A percentile compares a stretch with the other conserved stretches of the same genome.
Conservation (phyloP, 1,140 invertebrate genomes). For the Melitaea cinxia region DNA sequence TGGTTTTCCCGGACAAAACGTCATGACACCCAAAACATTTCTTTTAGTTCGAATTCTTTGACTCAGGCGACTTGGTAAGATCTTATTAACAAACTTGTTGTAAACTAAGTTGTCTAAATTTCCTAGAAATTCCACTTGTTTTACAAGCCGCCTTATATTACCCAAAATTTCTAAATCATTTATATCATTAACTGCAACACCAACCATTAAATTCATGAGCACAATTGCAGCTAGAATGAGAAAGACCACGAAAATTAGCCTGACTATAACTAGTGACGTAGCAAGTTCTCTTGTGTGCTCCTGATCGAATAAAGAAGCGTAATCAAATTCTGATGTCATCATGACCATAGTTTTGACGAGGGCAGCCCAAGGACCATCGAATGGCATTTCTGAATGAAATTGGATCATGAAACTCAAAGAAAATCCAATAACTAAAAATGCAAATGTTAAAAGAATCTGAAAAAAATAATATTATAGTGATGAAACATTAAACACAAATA, state of each 20-base stretch:
- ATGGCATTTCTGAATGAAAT: constrained; percentile 71
- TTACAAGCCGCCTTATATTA: constrained; percentile 72
- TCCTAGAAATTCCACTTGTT: constrained; percentile 77
- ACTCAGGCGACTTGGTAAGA: constrained; percentile 56
- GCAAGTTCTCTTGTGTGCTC: constrained; percentile 57
- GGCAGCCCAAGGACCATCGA: constrained; percentile 73
- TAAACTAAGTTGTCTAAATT: constrained; percentile 71
- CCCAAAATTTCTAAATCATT: constrained; percentile 82
- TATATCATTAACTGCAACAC: constrained; percentile 85
- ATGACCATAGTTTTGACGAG: constrained; percentile 82
- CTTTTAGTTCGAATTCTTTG: constrained; percentile 57
- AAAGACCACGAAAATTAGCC: constrained; percentile 83
- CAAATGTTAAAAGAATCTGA: constrained; percentile 77
- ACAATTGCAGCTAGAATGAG: constrained; percentile 85
- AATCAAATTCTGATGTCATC: constrained; percentile 84
- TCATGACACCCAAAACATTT: constrained; percentile 51
- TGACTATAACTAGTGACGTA: constrained; percentile 63
- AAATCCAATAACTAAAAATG: constrained; percentile 81
- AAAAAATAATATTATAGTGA: constrained; percentile 40
- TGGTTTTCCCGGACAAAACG: constrained; percentile 59
- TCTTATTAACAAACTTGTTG: constrained; percentile 56
- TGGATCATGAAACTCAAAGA: constrained; percentile 82
- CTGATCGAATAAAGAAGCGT: constrained; percentile 68
- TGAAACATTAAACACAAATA: not conserved
- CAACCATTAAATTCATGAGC: constrained; percentile 84